Conservation (phyloP, 2,113 vertebrate genomes). For the Myrmophylax atrothorax region DNA sequence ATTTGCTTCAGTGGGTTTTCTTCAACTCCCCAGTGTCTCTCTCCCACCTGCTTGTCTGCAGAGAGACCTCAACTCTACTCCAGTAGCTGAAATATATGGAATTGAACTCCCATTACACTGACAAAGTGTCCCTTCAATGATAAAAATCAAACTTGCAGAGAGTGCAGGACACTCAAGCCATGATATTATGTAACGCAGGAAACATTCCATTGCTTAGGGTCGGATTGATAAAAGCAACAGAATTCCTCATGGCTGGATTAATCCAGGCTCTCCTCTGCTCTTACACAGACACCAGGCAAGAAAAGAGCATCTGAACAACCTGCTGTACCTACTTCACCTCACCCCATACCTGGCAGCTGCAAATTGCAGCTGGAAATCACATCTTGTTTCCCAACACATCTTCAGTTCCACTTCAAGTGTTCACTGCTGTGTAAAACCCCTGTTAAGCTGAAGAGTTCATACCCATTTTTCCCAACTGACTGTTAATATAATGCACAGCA, state of each 20-base stretch:
- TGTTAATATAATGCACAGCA: neutral
- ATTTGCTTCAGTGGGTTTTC: neutral
- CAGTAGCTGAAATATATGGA: neutral
- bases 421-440: neutral
- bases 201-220: neutral
- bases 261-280: neutral
- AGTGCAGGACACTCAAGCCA: neutral
- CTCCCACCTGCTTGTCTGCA: neutral
- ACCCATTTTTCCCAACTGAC: neutral
- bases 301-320: neutral
- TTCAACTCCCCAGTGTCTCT: neutral
- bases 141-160: neutral
- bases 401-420: neutral
- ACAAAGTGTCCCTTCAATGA: fast-evolving
- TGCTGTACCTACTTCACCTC: neutral
- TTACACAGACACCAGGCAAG: neutral
- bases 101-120: neutral
- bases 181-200: fast-evolving
- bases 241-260: neutral
- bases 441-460: neutral
- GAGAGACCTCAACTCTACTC: neutral
- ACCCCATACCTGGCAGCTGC: neutral
- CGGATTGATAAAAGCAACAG: neutral
- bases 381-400: neutral
- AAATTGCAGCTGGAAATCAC: neutral